phyloP scores from a whole-genome alignment of 2,113 vertebrate genomes.

The Maylandia zebra region DNA sequence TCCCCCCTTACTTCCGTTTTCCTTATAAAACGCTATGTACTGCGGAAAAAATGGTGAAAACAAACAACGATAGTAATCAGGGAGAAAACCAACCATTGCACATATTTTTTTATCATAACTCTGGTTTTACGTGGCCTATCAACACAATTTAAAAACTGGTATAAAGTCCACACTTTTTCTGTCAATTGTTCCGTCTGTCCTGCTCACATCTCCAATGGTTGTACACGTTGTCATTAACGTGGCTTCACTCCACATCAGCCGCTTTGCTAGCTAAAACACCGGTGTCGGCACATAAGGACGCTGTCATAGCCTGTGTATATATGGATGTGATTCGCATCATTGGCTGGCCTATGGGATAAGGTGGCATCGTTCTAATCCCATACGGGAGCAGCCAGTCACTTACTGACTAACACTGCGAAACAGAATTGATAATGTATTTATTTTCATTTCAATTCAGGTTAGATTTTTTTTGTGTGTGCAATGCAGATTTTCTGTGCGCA shows the following conservation, averaged over 20 bases:
- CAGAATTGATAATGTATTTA: background rate
- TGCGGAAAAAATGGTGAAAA: background rate
- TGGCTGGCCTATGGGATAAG: background rate
- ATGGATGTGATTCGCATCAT: accelerated
- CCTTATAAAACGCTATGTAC: background rate
- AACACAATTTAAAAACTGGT: background rate
- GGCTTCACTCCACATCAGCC: background rate
- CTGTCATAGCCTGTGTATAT: accelerated
- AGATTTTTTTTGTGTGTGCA: accelerated
- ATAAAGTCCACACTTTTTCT: background rate
- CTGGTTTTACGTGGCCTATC: accelerated
- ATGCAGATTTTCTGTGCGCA: accelerated
- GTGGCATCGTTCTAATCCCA: background rate
- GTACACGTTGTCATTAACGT: background rate
- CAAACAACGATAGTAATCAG: background rate
- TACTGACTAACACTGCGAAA: background rate
- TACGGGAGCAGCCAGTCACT: background rate
- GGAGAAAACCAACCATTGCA: accelerated
- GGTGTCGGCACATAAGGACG: background rate
- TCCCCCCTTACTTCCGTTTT: background rate
- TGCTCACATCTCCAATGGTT: background rate
- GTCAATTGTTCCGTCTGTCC: background rate
- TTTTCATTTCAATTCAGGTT: background rate
- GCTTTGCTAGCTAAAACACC: background rate
- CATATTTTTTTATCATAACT: background rate